phyloP scores from a whole-genome alignment of 2,797 vertebrate species.

The Acestrorhynchus altus region DNA sequence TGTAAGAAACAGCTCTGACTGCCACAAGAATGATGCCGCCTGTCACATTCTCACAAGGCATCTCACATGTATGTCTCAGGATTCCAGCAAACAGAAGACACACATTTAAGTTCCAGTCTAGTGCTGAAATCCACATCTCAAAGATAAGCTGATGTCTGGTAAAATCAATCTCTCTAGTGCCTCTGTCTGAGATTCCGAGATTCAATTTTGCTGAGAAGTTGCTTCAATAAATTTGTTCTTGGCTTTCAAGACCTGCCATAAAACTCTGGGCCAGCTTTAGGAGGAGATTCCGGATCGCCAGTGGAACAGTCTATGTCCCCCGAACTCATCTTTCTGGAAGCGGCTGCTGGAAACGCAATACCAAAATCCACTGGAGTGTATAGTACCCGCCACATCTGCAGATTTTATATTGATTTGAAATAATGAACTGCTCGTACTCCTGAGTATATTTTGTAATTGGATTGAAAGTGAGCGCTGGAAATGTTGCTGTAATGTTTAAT shows the following conservation, averaged over 20 bases:
- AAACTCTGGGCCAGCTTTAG: not conserved
- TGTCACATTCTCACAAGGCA: not conserved
- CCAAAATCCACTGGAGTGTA: not conserved
- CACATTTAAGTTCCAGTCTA: not conserved
- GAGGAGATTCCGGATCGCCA: not conserved
- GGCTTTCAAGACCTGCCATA: not conserved
- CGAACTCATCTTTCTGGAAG: not conserved
- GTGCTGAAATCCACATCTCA: not conserved
- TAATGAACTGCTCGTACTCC: conserved; percentile 6
- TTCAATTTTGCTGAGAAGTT: conserved; percentile 10
- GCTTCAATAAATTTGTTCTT: conserved; percentile 8
- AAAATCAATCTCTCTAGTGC: not conserved
- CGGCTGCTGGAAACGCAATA: not conserved
- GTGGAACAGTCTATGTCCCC: not conserved
- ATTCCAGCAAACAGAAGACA: not conserved
- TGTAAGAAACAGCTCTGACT: not conserved
- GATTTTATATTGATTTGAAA: conserved; percentile 12
- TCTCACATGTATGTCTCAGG: not conserved
- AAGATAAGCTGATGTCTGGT: not conserved
- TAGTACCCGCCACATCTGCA: not conserved
- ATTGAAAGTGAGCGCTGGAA: conserved; percentile 11
- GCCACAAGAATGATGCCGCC: not conserved
- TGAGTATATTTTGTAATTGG: conserved; percentile 27
- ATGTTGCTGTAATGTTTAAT: conserved; percentile 19
- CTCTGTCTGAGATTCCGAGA: not conserved